Evolutionary conservation across 2,797 vertebrate species (phyloP).

Genomic region (Heteromormyrus szaboi): DNA sequence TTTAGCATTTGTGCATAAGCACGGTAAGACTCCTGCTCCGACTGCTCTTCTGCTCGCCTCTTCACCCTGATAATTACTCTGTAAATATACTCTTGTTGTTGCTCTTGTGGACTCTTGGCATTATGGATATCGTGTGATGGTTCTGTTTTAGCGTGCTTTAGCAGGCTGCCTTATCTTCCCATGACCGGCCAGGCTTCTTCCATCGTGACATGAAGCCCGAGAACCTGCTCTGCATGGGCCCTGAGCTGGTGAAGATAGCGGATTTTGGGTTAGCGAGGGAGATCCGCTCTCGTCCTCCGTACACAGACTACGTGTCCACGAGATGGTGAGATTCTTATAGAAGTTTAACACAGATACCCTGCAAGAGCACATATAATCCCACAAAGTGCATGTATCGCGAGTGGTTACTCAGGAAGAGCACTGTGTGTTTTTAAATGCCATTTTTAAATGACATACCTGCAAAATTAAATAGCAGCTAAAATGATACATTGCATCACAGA

Average conservation of each 20-base stretch:
- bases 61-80: neutral
- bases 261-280: conserved; percentile 97
- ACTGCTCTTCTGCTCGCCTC: conserved; percentile 5
- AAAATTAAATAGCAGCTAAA: neutral
- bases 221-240: conserved; percentile 94
- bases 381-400: neutral
- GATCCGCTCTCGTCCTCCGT: conserved; percentile 90
- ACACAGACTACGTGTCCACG: conserved; percentile 96
- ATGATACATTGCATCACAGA: neutral
- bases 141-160: neutral
- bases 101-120: neutral
- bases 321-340: conserved; percentile 68
- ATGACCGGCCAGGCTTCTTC: conserved; percentile 75
- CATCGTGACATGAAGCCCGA: conserved; percentile 98
- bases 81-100: neutral
- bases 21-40: conserved; percentile 51
- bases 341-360: neutral
- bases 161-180: neutral
- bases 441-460: neutral
- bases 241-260: conserved; percentile 94
- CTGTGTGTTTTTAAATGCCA: neutral
- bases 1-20: conserved; percentile 71
- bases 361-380: neutral
- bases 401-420: neutral
- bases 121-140: neutral